A percentile compares a stretch with the other conserved stretches of the same genome.
Evolutionary conservation across 2,113 vertebrate species (phyloP).

Genomic region (Tachysurus fulvidraco): DNA sequence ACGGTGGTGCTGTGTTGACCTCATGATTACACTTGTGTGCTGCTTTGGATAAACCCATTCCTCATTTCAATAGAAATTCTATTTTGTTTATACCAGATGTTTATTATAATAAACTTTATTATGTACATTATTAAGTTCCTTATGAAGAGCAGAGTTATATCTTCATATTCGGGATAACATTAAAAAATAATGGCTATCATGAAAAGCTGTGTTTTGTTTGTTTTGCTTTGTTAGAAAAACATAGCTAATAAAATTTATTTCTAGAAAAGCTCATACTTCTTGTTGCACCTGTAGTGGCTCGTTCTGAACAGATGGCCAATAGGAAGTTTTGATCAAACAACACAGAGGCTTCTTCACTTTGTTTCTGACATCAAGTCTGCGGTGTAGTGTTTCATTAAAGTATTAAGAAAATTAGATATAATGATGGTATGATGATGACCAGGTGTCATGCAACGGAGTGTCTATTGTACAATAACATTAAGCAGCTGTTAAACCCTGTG

Average conservation of each 20-base stretch:
- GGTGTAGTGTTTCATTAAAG: slow-evolving; percentile 28
- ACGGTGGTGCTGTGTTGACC: not conserved
- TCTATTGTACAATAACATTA: not conserved
- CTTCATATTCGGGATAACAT: too few relatives aligned
- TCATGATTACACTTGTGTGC: not conserved
- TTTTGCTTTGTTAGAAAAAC: not conserved
- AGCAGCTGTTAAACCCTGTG: slow-evolving; percentile 22
- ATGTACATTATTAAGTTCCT: not conserved
- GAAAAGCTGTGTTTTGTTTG: not conserved
- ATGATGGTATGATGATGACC: slow-evolving; percentile 11
- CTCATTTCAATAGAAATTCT: not conserved
- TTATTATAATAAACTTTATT: not conserved
- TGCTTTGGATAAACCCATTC: not conserved
- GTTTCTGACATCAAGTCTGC: not conserved
- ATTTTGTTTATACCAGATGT: not conserved
- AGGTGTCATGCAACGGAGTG: slow-evolving; percentile 2
- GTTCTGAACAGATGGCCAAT: slow-evolving; percentile 17
- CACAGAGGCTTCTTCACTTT: not conserved
- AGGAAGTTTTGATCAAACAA: not conserved
- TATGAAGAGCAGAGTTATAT: not conserved
- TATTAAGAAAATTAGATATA: slow-evolving; percentile 5
- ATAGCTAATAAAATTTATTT: not conserved
- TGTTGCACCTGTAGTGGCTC: not conserved
- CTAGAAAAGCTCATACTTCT: not conserved
- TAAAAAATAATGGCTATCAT: too few relatives aligned